Evolutionary conservation across 2,797 vertebrate genomes (phyloP).

Genomic region (Limnodromus scolopaceus): DNA sequence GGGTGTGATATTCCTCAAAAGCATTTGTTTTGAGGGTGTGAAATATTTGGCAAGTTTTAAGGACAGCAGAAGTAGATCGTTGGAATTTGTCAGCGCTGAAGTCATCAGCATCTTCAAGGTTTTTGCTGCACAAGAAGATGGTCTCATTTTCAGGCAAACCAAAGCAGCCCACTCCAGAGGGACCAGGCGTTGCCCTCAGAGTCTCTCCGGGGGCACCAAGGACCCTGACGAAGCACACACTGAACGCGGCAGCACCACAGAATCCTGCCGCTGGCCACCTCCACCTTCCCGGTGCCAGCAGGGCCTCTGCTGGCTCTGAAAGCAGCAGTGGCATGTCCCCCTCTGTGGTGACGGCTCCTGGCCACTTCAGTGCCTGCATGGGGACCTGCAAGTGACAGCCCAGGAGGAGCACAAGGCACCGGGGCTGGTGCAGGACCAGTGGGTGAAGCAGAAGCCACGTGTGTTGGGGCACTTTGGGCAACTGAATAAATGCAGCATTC

Average conservation of each 20-base stretch:
- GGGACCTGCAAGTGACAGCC: not conserved
- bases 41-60: slow-evolving; percentile 29
- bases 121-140: not conserved
- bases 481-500: not conserved
- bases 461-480: rapidly evolving
- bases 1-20: slow-evolving; percentile 16
- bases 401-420: not conserved
- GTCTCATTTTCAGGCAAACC: not conserved
- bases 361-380: rapidly evolving
- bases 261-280: not conserved
- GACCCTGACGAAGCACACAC: rapidly evolving
- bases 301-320: not conserved
- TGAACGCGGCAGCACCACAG: not conserved
- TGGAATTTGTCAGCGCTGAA: slow-evolving; percentile 22
- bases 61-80: not conserved
- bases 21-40: slow-evolving; percentile 18
- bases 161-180: not conserved
- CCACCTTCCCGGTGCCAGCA: not conserved
- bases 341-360: not conserved
- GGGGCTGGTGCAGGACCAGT: not conserved
- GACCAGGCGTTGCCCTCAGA: not conserved
- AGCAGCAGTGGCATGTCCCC: not conserved
- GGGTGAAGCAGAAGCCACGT: not conserved
- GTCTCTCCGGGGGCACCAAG: not conserved
- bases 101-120: not conserved